Percentiles rank a stretch among this genome's conserved stretches.
Evolutionary conservation across 2,888 invertebrate genomes (phyloP).

Genomic region (Caenorhabditis afra): DNA sequence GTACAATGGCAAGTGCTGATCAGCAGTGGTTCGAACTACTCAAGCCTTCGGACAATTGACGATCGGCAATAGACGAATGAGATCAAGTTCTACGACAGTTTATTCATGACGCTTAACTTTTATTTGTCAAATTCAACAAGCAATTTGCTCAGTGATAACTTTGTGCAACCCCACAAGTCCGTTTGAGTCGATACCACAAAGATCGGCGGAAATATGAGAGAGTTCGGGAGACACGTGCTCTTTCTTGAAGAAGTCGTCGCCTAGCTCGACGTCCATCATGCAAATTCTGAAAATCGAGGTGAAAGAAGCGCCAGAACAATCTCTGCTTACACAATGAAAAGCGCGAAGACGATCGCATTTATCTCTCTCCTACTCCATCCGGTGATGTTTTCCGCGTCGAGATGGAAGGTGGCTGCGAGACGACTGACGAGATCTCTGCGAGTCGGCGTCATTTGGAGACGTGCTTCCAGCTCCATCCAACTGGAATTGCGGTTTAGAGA

Average conservation of each 20-base stretch:
- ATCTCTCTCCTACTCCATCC: conserved; percentile 53
- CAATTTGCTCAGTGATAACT: conserved; percentile 11
- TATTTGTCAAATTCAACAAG: conserved; percentile 4
- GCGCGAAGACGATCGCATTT: conserved; percentile 25
- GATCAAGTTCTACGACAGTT: too few species aligned
- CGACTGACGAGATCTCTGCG: conserved; percentile 46
- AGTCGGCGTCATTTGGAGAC: conserved; percentile 50
- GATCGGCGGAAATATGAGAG: neutral
- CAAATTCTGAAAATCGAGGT: conserved; percentile 48
- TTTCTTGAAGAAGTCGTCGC: conserved; percentile 55
- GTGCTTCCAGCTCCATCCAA: conserved; percentile 58
- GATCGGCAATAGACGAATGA: too few species aligned
- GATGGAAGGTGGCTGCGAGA: conserved; percentile 53
- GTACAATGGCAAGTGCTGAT: too few species aligned
- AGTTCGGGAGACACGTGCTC: conserved; percentile 37
- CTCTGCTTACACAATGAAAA: conserved; percentile 47
- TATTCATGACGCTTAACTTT: too few species aligned
- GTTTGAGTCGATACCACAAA: conserved; percentile 29
- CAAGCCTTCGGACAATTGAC: too few species aligned
- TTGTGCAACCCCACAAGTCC: conserved; percentile 13
- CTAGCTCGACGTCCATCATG: conserved; percentile 48
- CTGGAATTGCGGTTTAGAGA: too few species aligned
- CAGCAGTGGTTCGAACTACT: too few species aligned
- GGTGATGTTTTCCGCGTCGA: conserved; percentile 61
- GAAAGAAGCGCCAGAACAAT: too few species aligned